These are phyloP conservation scores for Chromoteleia sp. DNA, from an alignment of 2,888 invertebrate species.

Conservation along the genomic window DNA sequence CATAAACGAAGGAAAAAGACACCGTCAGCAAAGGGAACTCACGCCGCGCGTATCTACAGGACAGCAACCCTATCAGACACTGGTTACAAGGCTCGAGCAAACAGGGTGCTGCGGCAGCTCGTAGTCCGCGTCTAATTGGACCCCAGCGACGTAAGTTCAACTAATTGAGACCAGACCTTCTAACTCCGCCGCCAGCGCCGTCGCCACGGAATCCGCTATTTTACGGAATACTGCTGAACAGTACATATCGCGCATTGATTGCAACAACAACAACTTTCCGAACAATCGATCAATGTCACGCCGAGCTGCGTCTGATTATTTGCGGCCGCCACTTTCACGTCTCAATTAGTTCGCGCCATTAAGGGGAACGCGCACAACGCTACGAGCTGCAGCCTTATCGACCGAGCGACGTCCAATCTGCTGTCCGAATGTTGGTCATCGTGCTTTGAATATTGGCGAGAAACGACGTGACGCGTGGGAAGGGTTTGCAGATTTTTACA, in stretches of 20 bases:
- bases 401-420: conserved; percentile 3
- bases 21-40: conserved; percentile 76
- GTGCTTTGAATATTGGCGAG: too few species aligned
- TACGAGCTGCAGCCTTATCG: conserved; percentile 35
- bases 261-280: conserved; percentile 61
- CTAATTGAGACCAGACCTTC: conserved; percentile 84
- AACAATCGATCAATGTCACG: conserved; percentile 67
- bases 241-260: conserved; percentile 61
- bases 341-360: conserved; percentile 64
- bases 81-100: conserved; percentile 83
- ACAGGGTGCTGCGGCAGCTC: conserved; percentile 78
- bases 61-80: conserved; percentile 82
- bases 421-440: conserved; percentile 26
- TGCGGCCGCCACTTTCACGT: conserved; percentile 54
- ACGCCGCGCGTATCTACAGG: conserved; percentile 64
- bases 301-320: conserved; percentile 58
- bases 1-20: conserved; percentile 84
- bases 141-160: conserved; percentile 84
- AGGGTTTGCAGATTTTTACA: too few species aligned
- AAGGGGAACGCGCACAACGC: conserved; percentile 32
- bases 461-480: too few species aligned
- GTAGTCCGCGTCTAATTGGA: conserved; percentile 74
- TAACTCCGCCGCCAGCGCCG: conserved; percentile 75
- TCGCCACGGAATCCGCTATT: conserved; percentile 58
- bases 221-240: conserved; percentile 51